Conservation (phyloP, 2,113 vertebrate species). For the Lipophrys pholis region DNA sequence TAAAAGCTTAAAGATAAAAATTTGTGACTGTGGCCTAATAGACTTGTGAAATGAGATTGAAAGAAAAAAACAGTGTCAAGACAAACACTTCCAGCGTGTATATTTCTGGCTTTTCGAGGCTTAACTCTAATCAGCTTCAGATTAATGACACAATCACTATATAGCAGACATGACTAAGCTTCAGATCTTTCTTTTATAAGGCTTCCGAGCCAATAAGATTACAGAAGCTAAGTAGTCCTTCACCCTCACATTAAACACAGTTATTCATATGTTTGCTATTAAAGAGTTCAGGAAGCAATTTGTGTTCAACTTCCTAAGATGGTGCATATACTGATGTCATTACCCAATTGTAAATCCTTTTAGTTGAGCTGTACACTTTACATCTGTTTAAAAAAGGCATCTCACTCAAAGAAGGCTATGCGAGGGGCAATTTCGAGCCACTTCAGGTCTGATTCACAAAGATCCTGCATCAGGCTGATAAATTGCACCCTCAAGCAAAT, state of each 20-base stretch:
- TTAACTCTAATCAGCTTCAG: slow-evolving; percentile 17
- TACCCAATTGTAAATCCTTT: slow-evolving; percentile 22
- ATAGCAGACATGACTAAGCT: slow-evolving; percentile 58
- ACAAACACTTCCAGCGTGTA: slow-evolving; percentile 38
- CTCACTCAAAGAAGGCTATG: no score
- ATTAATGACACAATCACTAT: slow-evolving; percentile 49
- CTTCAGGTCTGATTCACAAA: no score
- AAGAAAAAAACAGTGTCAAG: slow-evolving; percentile 7
- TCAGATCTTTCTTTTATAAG: slow-evolving; percentile 41
- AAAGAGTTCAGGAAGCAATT: slow-evolving; percentile 41
- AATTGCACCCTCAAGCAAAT: no score
- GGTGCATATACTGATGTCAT: slow-evolving; percentile 35
- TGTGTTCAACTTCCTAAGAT: slow-evolving; percentile 50
- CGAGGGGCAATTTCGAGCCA: no score
- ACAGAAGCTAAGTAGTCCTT: slow-evolving; percentile 64
- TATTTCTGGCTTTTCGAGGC: slow-evolving; percentile 4
- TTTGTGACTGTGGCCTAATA: slow-evolving; percentile 25
- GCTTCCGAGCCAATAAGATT: slow-evolving; percentile 39
- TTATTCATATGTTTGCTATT: slow-evolving; percentile 52
- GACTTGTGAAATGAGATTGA: slow-evolving; percentile 24
- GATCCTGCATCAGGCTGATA: no score
- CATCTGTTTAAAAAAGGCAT: no score
- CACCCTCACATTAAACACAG: slow-evolving; percentile 34
- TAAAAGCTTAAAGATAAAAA: slow-evolving; percentile 20
- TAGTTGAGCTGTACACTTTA: not conserved